Evolutionary conservation across 64 coral and sea anemone genomes (phyloP).

Genomic region (Cladopsammia gracilis): DNA sequence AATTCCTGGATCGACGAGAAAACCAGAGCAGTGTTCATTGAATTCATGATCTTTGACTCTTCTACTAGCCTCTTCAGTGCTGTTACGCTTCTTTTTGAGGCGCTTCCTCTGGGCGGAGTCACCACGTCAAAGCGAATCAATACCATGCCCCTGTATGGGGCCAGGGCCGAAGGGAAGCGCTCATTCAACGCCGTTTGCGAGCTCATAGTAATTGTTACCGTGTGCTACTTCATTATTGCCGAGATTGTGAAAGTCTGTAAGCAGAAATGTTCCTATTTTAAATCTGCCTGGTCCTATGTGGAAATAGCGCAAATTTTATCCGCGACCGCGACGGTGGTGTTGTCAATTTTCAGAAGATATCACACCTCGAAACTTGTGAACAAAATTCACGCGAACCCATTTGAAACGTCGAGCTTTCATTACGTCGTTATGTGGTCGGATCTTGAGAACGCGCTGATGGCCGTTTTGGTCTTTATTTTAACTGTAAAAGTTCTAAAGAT

Average conservation of each 20-base stretch:
- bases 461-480: conserved; percentile 82
- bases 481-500: conserved; percentile 90
- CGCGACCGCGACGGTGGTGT: conserved; percentile 70
- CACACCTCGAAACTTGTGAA: conserved; percentile 77
- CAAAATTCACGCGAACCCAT: conserved; percentile 84
- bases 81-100: conserved; percentile 79
- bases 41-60: conserved; percentile 86
- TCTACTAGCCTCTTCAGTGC: conserved; percentile 86
- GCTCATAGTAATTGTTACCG: conserved; percentile 73
- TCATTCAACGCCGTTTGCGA: conserved; percentile 87
- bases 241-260: conserved; percentile 81
- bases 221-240: conserved; percentile 72
- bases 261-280: conserved; percentile 75
- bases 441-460: conserved; percentile 82
- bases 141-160: conserved; percentile 87
- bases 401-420: conserved; percentile 92
- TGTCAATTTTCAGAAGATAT: conserved; percentile 86
- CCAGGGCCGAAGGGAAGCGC: conserved; percentile 57
- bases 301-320: conserved; percentile 76
- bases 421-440: conserved; percentile 92
- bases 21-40: conserved; percentile 86
- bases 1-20: conserved; percentile 84
- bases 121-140: conserved; percentile 67
- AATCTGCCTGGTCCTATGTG: conserved; percentile 77
- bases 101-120: conserved; percentile 71